phyloP scores from a whole-genome alignment of 2,797 vertebrate genomes.

The Danionella dracula region DNA sequence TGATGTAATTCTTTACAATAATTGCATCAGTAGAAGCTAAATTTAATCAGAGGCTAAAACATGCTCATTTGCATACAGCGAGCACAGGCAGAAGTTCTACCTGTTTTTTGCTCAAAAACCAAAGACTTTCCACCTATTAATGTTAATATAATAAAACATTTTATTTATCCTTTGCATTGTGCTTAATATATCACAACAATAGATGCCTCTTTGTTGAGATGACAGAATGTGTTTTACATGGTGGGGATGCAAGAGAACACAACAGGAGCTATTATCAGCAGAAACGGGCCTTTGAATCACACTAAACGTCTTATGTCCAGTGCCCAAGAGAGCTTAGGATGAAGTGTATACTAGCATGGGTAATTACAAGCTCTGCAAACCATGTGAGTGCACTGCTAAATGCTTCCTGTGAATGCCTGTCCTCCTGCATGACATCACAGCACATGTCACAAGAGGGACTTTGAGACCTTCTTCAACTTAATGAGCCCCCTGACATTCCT shows the following conservation, averaged over 20 bases:
- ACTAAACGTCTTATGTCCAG: conserved; percentile 16
- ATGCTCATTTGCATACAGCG: no score
- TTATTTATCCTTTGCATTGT: no score
- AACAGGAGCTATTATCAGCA: background rate
- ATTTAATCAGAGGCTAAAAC: no score
- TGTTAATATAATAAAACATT: no score
- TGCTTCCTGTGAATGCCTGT: conserved; percentile 4
- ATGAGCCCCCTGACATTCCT: conserved; percentile 45
- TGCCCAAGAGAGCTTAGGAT: conserved; percentile 21
- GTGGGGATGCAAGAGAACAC: background rate
- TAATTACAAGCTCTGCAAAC: conserved; percentile 32
- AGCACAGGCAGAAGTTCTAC: no score
- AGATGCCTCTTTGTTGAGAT: no score
- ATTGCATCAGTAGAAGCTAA: no score
- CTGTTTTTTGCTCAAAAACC: no score
- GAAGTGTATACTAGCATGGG: conserved; percentile 12
- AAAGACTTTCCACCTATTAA: no score
- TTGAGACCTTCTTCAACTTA: conserved; percentile 42
- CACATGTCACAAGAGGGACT: conserved; percentile 44
- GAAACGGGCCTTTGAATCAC: conserved; percentile 5
- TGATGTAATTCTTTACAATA: no score
- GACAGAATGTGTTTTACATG: background rate
- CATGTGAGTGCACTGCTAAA: conserved; percentile 24
- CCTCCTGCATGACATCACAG: conserved; percentile 41
- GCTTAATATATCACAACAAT: no score